Evolutionary conservation across 2,888 invertebrate species (phyloP), one percentile per base, ranked within the genome.

Genomic region (Platycheirus albimanus): DNA sequence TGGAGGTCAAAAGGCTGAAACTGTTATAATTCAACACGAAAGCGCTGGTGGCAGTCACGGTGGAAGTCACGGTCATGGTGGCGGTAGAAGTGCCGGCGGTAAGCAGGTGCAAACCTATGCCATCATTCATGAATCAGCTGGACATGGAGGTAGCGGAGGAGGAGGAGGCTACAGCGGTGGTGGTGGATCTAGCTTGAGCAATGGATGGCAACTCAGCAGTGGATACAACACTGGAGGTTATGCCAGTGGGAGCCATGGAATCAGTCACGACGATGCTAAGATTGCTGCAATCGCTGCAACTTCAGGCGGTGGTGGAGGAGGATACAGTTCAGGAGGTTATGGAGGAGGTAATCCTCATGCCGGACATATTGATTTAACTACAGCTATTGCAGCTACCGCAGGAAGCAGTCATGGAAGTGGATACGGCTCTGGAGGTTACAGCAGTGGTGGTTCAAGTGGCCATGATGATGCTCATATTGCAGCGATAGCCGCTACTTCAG

Each of bases 231-330:
- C 41, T 2, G 74, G 66, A 7, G 66, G 74, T 15, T 64, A 56
- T 49, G 41, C 56, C 19, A 49, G 71, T 28, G 77, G 77, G 0
- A 28, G 77, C 15, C 78, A 78, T 47, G 64, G 77, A 30, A 56
- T 63, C 7, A 41, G 69, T n/a, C 52, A 51, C 13, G 77, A 83
- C 36, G 81, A 61, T 28, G 67, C 49, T 8, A 47, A 76, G 24
- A 69, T 69, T n/a, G 85, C 85, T 4, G 85, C 85, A 0, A 85
- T 85, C 30, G 76, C 76, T 20, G 70, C 80, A 30, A 63, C 56
- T 6, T 74, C 77, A 0, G 51, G 24, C 19, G 51, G 24, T 28
- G 74, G 64, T 2, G 51, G 58, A 5, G 69, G 67, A 38, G 61
- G 63, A 11, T 67, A 69, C 20, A 74, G 75, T 5, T 56, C 64